Percentiles rank a stretch among this genome's conserved stretches.
Evolutionary conservation across 2,113 vertebrate species (phyloP).

Genomic region (Prunella fulvescens): DNA sequence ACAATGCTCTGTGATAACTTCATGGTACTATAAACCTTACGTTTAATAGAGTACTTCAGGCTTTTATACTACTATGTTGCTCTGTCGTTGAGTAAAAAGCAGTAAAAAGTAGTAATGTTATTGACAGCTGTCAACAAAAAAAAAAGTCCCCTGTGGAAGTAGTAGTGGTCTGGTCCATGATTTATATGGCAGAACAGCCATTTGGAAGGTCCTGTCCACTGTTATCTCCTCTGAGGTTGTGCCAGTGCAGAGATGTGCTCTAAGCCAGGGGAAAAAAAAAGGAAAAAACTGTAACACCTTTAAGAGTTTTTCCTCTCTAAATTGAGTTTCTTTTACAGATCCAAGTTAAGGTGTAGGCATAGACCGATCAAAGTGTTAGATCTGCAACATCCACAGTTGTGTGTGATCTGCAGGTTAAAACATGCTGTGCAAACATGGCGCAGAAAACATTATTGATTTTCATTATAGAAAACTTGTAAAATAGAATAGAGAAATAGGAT

Average conservation of each 20-base stretch:
- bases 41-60: not conserved
- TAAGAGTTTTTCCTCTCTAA: not conserved
- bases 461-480: not conserved
- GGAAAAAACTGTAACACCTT: not conserved
- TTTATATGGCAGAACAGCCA: not conserved
- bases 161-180: not conserved
- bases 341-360: not conserved
- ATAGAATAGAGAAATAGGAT: not conserved
- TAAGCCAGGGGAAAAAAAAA: not conserved
- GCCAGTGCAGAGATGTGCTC: not conserved
- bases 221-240: not conserved
- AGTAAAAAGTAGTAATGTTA: not conserved
- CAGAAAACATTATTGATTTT: not conserved
- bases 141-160: not conserved
- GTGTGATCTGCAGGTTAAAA: not conserved
- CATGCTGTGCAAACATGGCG: not conserved
- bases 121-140: not conserved
- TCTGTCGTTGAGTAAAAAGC: not conserved
- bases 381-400: not conserved
- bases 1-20: not conserved
- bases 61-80: not conserved
- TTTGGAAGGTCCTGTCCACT: not conserved
- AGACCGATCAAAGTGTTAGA: not conserved
- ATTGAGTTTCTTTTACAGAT: not conserved
- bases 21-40: not conserved